Conservation (phyloP, 1,140 invertebrate genomes). For the Heliconius hermathena region DNA sequence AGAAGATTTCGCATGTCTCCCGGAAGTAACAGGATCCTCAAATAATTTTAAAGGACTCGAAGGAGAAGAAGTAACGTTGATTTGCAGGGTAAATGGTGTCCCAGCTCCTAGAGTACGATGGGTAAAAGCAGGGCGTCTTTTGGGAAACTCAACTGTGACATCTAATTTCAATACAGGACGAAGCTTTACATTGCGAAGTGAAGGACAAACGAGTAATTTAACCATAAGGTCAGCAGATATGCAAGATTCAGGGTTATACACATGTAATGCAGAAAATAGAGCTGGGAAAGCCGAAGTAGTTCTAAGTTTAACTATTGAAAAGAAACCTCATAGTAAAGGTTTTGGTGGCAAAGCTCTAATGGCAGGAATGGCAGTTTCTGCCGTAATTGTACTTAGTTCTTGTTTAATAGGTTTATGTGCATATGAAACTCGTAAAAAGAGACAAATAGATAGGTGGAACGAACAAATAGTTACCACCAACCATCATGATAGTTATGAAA, state of each 20-base stretch:
- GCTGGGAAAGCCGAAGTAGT: slow-evolving; percentile 88
- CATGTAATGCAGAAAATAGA: slow-evolving; percentile 89
- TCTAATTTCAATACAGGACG: slow-evolving; percentile 75
- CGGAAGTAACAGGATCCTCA: slow-evolving; percentile 83
- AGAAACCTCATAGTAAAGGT: slow-evolving; percentile 83
- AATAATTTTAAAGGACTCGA: slow-evolving; percentile 84
- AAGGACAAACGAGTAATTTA: slow-evolving; percentile 84
- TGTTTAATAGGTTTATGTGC: slow-evolving; percentile 75
- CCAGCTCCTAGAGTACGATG: slow-evolving; percentile 84
- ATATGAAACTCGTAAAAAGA: slow-evolving; percentile 75
- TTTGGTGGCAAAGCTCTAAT: slow-evolving; percentile 84
- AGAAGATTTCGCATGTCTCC: slow-evolving; percentile 91
- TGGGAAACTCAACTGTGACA: slow-evolving; percentile 75
- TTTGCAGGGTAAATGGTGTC: slow-evolving; percentile 86
- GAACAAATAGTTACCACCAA: slow-evolving; percentile 82
- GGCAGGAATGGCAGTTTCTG: slow-evolving; percentile 80
- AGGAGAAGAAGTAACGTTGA: slow-evolving; percentile 88
- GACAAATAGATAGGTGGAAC: slow-evolving; percentile 76
- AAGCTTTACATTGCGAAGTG: slow-evolving; percentile 72
- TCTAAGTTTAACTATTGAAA: slow-evolving; percentile 86
- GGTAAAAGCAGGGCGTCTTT: slow-evolving; percentile 83
- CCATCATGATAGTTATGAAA: slow-evolving; percentile 87
- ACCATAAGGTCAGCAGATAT: slow-evolving; percentile 87
- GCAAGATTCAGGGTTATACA: slow-evolving; percentile 88
- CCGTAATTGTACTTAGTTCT: slow-evolving; percentile 73